A percentile compares a stretch with the other conserved stretches of the same genome.
These are phyloP conservation scores for Bimastos eiseni DNA, from an alignment of 2,888 invertebrate species.

Conservation along the genomic window DNA sequence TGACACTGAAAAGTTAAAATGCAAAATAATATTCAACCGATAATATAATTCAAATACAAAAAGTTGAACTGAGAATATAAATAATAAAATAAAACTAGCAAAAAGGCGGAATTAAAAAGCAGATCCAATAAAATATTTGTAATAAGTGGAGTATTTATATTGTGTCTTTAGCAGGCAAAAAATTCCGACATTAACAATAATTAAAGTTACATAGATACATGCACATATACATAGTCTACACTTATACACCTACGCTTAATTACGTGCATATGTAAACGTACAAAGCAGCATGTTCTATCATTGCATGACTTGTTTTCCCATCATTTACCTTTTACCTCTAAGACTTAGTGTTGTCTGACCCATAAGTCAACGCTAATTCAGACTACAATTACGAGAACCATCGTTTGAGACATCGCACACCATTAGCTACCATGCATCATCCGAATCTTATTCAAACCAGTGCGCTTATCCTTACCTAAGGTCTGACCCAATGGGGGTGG, in stretches of 20 bases:
- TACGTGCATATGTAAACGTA: too few relatives aligned
- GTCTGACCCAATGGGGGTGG: constrained; percentile 86
- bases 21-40: neutral
- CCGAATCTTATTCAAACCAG: neutral
- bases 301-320: neutral
- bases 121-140: neutral
- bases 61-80: neutral
- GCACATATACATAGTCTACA: too few relatives aligned
- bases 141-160: too few relatives aligned
- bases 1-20: neutral
- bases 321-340: neutral
- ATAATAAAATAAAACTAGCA: neutral
- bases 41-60: neutral
- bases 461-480: constrained; percentile 71
- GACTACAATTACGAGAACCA: neutral
- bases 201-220: too few relatives aligned
- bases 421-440: neutral
- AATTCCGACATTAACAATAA: too few relatives aligned
- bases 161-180: too few relatives aligned
- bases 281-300: too few relatives aligned
- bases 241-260: too few relatives aligned
- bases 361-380: too few relatives aligned
- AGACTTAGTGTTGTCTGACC: neutral
- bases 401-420: neutral
- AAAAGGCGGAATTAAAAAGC: neutral